Evolutionary conservation across 2,888 invertebrate genomes (phyloP).

Genomic region (Odontocerum albicorne): DNA sequence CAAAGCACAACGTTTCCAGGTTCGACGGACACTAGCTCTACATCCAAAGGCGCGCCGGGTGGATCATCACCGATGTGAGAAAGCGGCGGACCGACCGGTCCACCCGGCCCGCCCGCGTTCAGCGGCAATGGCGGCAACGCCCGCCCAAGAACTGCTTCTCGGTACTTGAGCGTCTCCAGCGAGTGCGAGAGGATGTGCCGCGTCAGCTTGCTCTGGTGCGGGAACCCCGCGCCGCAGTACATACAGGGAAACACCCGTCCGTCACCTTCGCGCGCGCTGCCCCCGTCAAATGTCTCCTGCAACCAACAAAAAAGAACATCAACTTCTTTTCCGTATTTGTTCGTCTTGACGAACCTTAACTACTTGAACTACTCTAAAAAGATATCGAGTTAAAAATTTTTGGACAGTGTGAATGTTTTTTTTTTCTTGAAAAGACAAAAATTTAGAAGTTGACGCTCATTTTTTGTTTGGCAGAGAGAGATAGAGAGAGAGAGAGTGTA

Average conservation of each 20-base stretch:
- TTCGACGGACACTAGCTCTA: slow-evolving; percentile 61
- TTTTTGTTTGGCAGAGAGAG: slow-evolving; percentile 73
- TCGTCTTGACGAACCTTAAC: slow-evolving; percentile 8
- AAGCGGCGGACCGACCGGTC: slow-evolving; percentile 45
- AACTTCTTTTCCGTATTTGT: slow-evolving; percentile 73
- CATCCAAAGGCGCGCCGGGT: slow-evolving; percentile 63
- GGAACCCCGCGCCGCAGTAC: slow-evolving; percentile 87
- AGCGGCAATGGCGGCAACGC: slow-evolving; percentile 50
- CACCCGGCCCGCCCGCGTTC: slow-evolving; percentile 52
- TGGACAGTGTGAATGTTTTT: slow-evolving; percentile 21
- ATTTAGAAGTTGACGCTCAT: slow-evolving; percentile 86
- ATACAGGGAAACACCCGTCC: slow-evolving; percentile 76
- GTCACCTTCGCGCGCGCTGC: slow-evolving; percentile 58
- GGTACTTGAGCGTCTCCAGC: slow-evolving; percentile 84
- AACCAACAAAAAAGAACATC: slow-evolving; percentile 88
- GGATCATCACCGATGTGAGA: too few species aligned
- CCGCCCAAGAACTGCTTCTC: slow-evolving; percentile 64
- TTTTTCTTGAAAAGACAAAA: slow-evolving; percentile 44
- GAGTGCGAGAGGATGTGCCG: slow-evolving; percentile 88
- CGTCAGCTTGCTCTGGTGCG: slow-evolving; percentile 89
- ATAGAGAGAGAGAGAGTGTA: too few species aligned
- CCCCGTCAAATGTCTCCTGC: slow-evolving; percentile 86
- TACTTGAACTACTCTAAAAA: slow-evolving; percentile 20
- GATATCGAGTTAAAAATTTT: slow-evolving; percentile 12
- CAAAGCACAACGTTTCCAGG: slow-evolving; percentile 81